Conservation (phyloP, 2,797 vertebrate genomes). For the Enteromius afrohamiltoni region DNA sequence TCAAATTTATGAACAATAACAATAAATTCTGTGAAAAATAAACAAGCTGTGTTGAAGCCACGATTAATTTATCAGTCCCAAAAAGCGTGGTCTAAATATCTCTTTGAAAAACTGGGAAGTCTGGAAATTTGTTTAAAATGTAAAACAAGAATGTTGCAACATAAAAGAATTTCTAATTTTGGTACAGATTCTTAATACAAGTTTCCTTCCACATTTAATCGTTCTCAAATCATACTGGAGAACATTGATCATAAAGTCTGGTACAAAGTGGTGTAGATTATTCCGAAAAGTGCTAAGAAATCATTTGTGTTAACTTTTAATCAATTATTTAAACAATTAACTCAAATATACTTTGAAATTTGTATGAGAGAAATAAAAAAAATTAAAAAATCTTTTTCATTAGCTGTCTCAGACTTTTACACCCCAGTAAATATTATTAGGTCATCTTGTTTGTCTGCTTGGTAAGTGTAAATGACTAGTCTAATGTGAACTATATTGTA, state of each 20-base stretch:
- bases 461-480: not conserved
- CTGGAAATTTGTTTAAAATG: not conserved
- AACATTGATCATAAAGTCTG: not conserved
- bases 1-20: not conserved
- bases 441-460: not conserved
- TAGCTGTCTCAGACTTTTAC: not conserved
- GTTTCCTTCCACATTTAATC: not conserved
- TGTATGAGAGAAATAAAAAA: not conserved
- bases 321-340: not conserved
- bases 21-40: not conserved
- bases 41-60: not conserved
- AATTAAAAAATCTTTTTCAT: not conserved
- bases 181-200: not conserved
- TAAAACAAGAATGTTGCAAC: not conserved
- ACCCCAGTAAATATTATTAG: not conserved
- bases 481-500: not conserved
- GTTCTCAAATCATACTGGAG: not conserved
- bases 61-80: not conserved
- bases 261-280: not conserved
- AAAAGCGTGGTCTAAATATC: not conserved
- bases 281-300: not conserved
- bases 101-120: not conserved
- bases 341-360: not conserved
- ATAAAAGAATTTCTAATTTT: not conserved
- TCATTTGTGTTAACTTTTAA: not conserved